These are phyloP conservation scores for Erannis defoliaria DNA, from an alignment of 2,888 invertebrate species.

Conservation along the genomic window DNA sequence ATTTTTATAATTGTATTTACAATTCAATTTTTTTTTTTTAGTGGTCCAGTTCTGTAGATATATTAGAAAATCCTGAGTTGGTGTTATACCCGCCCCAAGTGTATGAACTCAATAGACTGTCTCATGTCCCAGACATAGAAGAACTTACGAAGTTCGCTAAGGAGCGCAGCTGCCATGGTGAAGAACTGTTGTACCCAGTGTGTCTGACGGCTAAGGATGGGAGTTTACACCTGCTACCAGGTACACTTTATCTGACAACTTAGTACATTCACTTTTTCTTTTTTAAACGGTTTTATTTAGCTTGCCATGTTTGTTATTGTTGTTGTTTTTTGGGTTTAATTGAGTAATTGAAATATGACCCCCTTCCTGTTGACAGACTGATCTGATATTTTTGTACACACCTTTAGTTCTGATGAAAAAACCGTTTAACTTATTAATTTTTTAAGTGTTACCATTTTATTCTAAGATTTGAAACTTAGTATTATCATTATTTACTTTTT, in stretches of 20 bases:
- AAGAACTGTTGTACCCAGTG: conserved; percentile 85
- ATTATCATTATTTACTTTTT: conserved; percentile 47
- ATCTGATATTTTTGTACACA: too few species aligned
- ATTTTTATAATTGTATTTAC: neutral
- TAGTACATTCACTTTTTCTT: too few species aligned
- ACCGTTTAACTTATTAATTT: too few species aligned
- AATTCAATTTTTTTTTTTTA: conserved; percentile 65
- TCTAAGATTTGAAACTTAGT: neutral
- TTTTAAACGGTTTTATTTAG: too few species aligned
- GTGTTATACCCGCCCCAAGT: conserved; percentile 91
- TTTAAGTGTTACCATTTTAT: too few species aligned
- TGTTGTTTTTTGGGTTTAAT: too few species aligned
- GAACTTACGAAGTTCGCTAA: conserved; percentile 87
- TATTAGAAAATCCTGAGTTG: conserved; percentile 75
- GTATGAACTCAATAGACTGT: conserved; percentile 90
- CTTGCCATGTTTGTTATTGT: too few species aligned
- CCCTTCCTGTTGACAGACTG: too few species aligned
- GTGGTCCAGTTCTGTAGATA: conserved; percentile 89
- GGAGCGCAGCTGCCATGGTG: conserved; percentile 83
- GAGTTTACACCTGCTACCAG: conserved; percentile 85
- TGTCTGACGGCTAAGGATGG: conserved; percentile 87
- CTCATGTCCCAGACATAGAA: conserved; percentile 84
- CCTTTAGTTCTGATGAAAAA: too few species aligned
- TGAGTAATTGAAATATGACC: too few species aligned
- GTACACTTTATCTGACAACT: conserved; percentile 62